Conservation (phyloP, 2,888 invertebrate species). For the Cremastinae sp. region DNA sequence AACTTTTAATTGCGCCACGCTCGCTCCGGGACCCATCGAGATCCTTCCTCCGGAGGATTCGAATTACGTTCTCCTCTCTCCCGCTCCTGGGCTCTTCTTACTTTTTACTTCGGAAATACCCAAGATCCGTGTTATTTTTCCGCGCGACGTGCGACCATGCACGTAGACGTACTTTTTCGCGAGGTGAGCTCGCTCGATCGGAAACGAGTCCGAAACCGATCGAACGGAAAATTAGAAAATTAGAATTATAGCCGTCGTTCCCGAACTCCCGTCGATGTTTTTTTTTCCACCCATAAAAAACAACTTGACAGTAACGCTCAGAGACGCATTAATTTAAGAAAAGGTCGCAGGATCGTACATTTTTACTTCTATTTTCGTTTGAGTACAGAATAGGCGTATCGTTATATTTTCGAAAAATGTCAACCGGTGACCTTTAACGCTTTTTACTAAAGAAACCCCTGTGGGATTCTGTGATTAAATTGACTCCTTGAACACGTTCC, state of each 20-base stretch:
- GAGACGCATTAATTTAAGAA: constrained; percentile 18
- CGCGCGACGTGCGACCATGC: constrained; percentile 1
- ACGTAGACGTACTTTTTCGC: neutral
- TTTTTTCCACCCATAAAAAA: constrained; percentile 34
- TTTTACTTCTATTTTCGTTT: too few species aligned
- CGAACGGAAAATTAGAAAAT: constrained; percentile 58
- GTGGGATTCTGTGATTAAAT: constrained; percentile 73
- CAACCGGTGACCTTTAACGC: constrained; percentile 69
- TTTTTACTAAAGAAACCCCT: constrained; percentile 61
- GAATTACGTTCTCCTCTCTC: constrained; percentile 65
- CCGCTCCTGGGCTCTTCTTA: constrained; percentile 61
- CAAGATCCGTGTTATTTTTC: constrained; percentile 30
- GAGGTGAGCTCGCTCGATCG: neutral
- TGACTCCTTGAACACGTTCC: too few species aligned
- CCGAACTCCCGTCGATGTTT: neutral
- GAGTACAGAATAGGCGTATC: too few species aligned
- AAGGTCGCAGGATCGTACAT: constrained; percentile 34
- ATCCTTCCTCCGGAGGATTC: constrained; percentile 65
- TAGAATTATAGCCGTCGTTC: constrained; percentile 34
- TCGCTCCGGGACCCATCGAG: constrained; percentile 76
- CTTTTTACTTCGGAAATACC: constrained; percentile 38
- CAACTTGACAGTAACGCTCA: too few species aligned
- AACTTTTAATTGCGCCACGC: constrained; percentile 78
- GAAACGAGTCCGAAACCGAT: constrained; percentile 40
- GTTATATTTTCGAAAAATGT: constrained; percentile 64